Conservation (phyloP, 2,888 invertebrate species). For the Papilio gigon region DNA sequence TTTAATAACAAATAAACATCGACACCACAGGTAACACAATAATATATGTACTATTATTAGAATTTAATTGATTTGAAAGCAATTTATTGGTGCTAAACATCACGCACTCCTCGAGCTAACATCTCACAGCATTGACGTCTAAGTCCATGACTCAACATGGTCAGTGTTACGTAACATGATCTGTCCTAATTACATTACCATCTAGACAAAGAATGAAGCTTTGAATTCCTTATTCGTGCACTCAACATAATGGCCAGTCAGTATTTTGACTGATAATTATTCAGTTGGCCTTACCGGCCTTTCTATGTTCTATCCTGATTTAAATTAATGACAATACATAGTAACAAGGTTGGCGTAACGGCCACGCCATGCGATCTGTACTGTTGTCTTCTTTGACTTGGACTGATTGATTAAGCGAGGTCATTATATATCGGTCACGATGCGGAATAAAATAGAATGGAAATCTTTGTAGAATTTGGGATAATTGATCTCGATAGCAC, state of each 20-base stretch:
- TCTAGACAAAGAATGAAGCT: conserved; percentile 10
- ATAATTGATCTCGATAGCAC: conserved; percentile 4
- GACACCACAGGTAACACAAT: no score
- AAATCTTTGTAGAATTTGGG: conserved; percentile 15
- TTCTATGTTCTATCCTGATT: conserved; percentile 48
- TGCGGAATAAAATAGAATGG: conserved; percentile 47
- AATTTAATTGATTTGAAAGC: neutral
- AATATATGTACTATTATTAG: conserved; percentile 16
- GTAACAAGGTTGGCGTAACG: conserved; percentile 51
- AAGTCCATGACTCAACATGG: conserved; percentile 45
- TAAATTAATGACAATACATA: conserved; percentile 45
- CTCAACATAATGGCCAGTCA: conserved; percentile 5
- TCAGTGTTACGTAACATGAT: conserved; percentile 6
- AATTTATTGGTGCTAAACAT: neutral
- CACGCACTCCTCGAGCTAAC: neutral
- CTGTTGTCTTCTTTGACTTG: conserved; percentile 52
- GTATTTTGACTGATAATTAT: conserved; percentile 42
- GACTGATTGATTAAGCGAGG: conserved; percentile 46
- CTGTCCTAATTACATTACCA: conserved; percentile 5
- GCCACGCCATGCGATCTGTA: conserved; percentile 46
- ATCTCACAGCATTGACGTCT: conserved; percentile 26
- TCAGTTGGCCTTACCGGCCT: conserved; percentile 46
- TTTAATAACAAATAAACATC: no score
- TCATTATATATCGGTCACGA: conserved; percentile 52
- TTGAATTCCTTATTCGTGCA: conserved; percentile 23